These are phyloP conservation scores for Lasiurus borealis DNA, from an alignment of 2,113 vertebrate genomes.

Conservation along the genomic window DNA sequence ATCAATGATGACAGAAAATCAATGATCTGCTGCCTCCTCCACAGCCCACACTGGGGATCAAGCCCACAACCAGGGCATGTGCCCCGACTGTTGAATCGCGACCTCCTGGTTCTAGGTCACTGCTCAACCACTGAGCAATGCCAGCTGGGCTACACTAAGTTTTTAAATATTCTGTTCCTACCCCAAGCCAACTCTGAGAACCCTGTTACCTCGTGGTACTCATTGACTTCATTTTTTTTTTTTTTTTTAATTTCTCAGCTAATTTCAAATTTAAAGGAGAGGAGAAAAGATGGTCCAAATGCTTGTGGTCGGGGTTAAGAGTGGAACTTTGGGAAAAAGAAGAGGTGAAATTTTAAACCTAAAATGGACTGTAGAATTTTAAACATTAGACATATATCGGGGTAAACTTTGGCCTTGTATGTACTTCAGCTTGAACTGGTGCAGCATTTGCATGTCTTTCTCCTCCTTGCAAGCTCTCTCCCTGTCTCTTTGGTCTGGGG, in stretches of 20 bases:
- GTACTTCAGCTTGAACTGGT: background rate
- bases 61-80: too few relatives aligned
- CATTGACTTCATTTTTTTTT: slow-evolving; percentile 2
- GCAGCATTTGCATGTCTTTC: background rate
- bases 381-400: background rate
- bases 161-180: slow-evolving; percentile 17
- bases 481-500: background rate
- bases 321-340: background rate
- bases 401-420: background rate
- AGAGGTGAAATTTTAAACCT: background rate
- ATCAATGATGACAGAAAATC: background rate
- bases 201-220: background rate
- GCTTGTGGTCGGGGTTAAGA: background rate
- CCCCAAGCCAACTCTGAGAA: background rate
- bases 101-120: background rate
- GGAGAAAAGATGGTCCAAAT: background rate
- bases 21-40: background rate
- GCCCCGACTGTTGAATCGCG: too few relatives aligned
- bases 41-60: background rate
- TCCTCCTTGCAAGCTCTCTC: background rate
- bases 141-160: background rate
- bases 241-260: slow-evolving; percentile 7
- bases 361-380: background rate
- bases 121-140: background rate
- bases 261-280: background rate